Evolutionary conservation across 2,888 invertebrate species (phyloP), one percentile per base, ranked within the genome.

Genomic region (Incurvaria masculella): DNA sequence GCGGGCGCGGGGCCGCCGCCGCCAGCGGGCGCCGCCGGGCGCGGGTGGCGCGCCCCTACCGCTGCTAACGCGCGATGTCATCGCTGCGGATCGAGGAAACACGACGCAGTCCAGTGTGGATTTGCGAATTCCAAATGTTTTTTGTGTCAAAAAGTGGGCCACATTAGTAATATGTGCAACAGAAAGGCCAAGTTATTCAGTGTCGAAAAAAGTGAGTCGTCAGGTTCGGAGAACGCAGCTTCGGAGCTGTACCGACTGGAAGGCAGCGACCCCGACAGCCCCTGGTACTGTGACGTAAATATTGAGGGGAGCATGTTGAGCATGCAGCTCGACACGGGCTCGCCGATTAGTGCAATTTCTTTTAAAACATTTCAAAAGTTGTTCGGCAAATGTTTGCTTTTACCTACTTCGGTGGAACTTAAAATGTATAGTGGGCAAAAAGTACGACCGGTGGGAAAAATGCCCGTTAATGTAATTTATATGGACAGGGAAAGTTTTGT

Each of bases 271-370:
- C 26, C 44, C 2, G 20, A 47, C 14, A 23, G 39, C 2, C 47
- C 47, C 8, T 47, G 47, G 47, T 43, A 23, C 21, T 43, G 47
- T 43, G 19, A 43, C 6, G 33, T 47, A 11, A 33, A 10, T 11
- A 38, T 47, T n/a, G 42, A 47, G 23, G 47, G 41, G 19, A 21
- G 21, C 18, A 20, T 42, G 20, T 38, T 47, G 44, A 20, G 21
- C 11, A 45, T 52, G 42, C 47, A 49, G 33, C 51, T 51, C 19
- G 52, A 52, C 17, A 51, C 51, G n/a, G 52, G 52, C 14, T 49
- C 52, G 26, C 48, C 51, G 10, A 38, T 48, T 14, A 52, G 49
- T 23, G 39, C 50, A 14, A 48, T 53, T 18, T 47, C 44, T 2
- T 21, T 17, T n/a, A 53, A 39, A 48, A 46, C 18, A 42, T 51